phyloP scores from a whole-genome alignment of 2,888 invertebrate species.

The Oscheius sp. region DNA sequence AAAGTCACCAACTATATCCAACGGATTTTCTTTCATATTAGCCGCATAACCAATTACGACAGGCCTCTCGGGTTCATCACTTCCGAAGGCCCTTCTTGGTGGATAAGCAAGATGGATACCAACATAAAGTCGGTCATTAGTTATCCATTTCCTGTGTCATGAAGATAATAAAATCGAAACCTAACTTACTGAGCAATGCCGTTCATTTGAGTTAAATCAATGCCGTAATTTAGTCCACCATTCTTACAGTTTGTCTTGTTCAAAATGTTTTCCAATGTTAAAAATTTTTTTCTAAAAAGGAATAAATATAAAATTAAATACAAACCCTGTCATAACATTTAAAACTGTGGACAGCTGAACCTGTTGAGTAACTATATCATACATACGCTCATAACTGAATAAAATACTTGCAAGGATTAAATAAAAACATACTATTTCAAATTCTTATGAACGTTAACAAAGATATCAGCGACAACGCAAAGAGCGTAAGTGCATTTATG shows the following conservation, averaged over 20 bases:
- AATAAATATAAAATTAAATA: neutral
- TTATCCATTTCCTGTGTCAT: slow-evolving; percentile 22
- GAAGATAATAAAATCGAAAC: neutral
- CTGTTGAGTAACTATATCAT: slow-evolving; percentile 2
- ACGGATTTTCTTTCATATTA: slow-evolving; percentile 44
- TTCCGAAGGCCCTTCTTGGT: neutral
- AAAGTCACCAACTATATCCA: slow-evolving; percentile 58
- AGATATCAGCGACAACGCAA: neutral
- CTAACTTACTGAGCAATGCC: slow-evolving; percentile 2
- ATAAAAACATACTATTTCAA: neutral
- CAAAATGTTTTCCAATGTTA: slow-evolving; percentile 52
- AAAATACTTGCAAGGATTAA: neutral
- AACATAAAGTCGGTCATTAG: slow-evolving; percentile 41
- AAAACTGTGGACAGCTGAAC: neutral
- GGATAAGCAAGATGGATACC: slow-evolving; percentile 53
- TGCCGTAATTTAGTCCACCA: slow-evolving; percentile 60
- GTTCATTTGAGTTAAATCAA: neutral
- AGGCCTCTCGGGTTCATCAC: neutral
- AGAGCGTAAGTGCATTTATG: neutral
- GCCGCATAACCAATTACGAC: slow-evolving; percentile 35
- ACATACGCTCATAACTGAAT: slow-evolving; percentile 39
- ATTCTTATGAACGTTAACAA: neutral
- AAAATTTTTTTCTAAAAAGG: slow-evolving; percentile 40
- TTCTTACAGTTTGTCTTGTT: slow-evolving; percentile 59
- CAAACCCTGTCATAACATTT: slow-evolving; percentile 6